Evolutionary conservation across 35 echinoderm and acorn worm species (phyloP).

Genomic region (Diadema setosum): DNA sequence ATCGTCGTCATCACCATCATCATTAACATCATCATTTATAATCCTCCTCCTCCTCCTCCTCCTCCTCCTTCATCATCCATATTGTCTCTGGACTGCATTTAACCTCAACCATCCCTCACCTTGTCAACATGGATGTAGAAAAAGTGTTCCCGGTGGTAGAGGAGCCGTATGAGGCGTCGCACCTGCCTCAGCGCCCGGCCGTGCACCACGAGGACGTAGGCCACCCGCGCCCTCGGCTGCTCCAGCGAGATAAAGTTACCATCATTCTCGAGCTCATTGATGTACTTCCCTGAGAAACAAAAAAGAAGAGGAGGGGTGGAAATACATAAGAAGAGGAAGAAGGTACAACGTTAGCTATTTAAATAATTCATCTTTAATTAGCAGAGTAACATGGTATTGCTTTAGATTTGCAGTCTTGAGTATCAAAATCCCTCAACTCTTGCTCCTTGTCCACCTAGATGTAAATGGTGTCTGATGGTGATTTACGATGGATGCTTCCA

Average conservation of each 20-base stretch:
- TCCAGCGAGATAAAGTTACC: constrained; percentile 35
- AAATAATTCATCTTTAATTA: no score
- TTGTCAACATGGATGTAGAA: constrained; percentile 99
- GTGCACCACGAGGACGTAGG: constrained; percentile 85
- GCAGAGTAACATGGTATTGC: no score
- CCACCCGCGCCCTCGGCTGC: constrained; percentile 51
- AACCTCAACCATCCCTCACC: no score
- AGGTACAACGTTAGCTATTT: no score
- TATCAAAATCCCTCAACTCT: no score
- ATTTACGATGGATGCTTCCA: no score
- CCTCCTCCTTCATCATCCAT: not conserved
- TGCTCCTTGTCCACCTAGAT: no score
- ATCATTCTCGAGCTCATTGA: constrained; percentile 63
- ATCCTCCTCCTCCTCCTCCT: not conserved
- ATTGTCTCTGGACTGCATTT: not conserved
- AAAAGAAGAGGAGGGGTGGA: not conserved
- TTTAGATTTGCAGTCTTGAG: no score
- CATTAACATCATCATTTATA: no score
- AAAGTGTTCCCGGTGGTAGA: constrained; percentile 86
- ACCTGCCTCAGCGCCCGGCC: constrained; percentile 95
- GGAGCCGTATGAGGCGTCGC: constrained; percentile 70
- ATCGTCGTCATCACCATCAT: no score
- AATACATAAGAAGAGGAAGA: no score
- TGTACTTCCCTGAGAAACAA: constrained; percentile 49
- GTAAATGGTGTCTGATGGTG: no score